Evolutionary conservation across 2,888 invertebrate species (phyloP).

Genomic region (Clitarchus hookeri): DNA sequence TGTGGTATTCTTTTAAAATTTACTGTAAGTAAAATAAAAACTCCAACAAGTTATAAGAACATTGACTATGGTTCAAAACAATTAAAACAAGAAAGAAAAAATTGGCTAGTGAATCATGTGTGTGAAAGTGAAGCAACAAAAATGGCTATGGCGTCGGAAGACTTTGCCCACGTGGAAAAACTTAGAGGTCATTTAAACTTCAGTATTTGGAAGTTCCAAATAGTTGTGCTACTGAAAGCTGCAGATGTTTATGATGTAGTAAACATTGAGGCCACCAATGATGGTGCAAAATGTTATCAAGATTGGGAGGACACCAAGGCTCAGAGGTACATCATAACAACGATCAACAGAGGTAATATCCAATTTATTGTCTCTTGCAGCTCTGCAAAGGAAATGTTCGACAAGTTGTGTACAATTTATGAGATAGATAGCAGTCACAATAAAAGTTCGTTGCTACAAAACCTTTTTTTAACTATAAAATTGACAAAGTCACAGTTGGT

Average conservation of each 20-base stretch:
- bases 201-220: not conserved
- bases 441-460: not conserved
- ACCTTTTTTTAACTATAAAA: no score
- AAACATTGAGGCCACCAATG: not conserved
- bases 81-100: no score
- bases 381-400: not conserved
- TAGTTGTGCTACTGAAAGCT: not conserved
- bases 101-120: no score
- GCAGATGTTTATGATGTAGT: not conserved
- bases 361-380: not conserved
- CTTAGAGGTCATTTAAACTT: not conserved
- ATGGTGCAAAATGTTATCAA: not conserved
- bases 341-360: not conserved
- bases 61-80: no score
- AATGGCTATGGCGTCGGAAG: not conserved
- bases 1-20: no score
- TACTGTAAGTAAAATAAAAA: no score
- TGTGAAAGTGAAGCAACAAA: not conserved
- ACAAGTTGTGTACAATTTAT: not conserved
- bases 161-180: not conserved
- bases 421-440: not conserved
- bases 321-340: not conserved
- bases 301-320: not conserved
- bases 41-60: no score
- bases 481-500: no score